Conservation (phyloP, 1,140 invertebrate species). For the Megalopta genalis region DNA sequence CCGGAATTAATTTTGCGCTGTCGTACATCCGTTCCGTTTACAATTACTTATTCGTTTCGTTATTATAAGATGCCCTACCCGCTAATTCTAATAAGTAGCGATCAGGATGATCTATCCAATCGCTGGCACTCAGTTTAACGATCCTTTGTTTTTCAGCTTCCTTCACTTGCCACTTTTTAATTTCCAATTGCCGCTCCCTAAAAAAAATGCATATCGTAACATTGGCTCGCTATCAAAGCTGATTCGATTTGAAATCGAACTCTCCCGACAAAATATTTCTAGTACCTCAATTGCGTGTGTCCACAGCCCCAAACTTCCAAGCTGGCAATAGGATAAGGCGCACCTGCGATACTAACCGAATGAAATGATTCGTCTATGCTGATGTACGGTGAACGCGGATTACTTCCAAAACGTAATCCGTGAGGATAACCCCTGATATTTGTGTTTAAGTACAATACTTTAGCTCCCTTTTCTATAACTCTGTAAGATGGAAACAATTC, state of each 20-base stretch:
- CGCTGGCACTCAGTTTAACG: constrained; percentile 90
- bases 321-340: constrained; percentile 81
- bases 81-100: constrained; percentile 91
- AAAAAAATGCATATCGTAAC: constrained; percentile 11
- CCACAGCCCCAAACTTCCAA: constrained; percentile 93
- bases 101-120: constrained; percentile 96
- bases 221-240: background rate
- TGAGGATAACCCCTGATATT: constrained; percentile 91
- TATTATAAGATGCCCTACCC: constrained; percentile 86
- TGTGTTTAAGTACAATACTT: constrained; percentile 91
- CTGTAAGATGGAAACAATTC: constrained; percentile 89
- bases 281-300: constrained; percentile 82
- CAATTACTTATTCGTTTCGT: constrained; percentile 56
- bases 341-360: constrained; percentile 75
- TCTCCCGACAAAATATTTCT: background rate
- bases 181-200: constrained; percentile 90
- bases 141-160: constrained; percentile 90
- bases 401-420: constrained; percentile 89
- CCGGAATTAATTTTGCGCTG: constrained; percentile 39
- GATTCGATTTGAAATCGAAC: background rate
- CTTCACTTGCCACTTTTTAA: constrained; percentile 94
- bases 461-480: constrained; percentile 85
- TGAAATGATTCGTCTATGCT: constrained; percentile 81
- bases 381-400: constrained; percentile 88
- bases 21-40: background rate